A percentile compares a stretch with the other conserved stretches of the same genome.
These are phyloP conservation scores for Anoncus sp. DNA, from an alignment of 2,888 invertebrate genomes.

Conservation along the genomic window DNA sequence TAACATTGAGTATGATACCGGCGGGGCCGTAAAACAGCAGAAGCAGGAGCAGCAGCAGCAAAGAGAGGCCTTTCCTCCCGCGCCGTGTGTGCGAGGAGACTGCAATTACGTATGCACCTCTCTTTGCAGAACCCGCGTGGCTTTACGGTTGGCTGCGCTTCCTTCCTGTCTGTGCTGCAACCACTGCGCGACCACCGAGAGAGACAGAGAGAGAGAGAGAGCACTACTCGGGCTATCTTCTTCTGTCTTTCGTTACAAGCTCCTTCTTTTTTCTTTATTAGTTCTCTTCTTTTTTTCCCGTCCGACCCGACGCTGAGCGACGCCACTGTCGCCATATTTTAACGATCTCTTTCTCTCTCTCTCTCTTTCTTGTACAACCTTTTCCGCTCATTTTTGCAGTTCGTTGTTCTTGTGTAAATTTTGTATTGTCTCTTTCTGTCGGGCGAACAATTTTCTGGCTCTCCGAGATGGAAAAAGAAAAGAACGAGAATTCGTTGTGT, in stretches of 20 bases:
- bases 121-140: constrained; percentile 77
- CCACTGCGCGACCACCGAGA: no score
- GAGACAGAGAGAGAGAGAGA: no score
- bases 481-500: no score
- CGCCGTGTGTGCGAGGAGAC: constrained; percentile 71
- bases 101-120: constrained; percentile 81
- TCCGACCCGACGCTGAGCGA: background rate
- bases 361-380: no score
- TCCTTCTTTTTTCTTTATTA: constrained; percentile 60
- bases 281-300: constrained; percentile 51
- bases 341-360: no score
- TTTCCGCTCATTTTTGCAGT: no score
- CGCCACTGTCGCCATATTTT: no score
- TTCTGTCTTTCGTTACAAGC: constrained; percentile 21
- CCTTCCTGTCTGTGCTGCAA: constrained; percentile 81
- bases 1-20: background rate
- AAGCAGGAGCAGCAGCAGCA: constrained; percentile 63
- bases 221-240: constrained; percentile 46
- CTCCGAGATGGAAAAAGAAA: no score
- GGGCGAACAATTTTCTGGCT: no score
- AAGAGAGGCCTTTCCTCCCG: constrained; percentile 56
- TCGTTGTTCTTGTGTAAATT: no score
- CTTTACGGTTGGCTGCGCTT: constrained; percentile 82
- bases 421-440: no score
- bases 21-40: constrained; percentile 71